Evolutionary conservation across 2,797 vertebrate species (phyloP).

Genomic region (Pampus argenteus): DNA sequence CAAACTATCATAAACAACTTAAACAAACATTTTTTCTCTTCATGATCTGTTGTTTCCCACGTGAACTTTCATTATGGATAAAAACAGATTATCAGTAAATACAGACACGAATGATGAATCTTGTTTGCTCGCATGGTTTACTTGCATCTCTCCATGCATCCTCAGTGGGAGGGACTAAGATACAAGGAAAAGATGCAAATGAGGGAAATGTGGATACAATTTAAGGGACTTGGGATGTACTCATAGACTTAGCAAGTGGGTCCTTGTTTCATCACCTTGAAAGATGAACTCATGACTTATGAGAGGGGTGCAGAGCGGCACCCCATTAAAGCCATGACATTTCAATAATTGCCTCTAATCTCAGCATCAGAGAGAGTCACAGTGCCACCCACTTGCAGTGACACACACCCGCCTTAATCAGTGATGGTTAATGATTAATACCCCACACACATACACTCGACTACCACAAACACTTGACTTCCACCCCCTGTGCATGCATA

Average conservation of each 20-base stretch:
- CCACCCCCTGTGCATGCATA: not conserved
- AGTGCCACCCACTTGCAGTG: slow-evolving; percentile 42
- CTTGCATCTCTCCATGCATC: too few relatives aligned
- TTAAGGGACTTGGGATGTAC: too few relatives aligned
- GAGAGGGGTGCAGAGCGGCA: slow-evolving; percentile 25
- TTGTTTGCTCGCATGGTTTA: too few relatives aligned
- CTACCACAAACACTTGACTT: slow-evolving; percentile 1
- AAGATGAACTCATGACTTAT: slow-evolving; percentile 62
- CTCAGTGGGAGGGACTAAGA: too few relatives aligned
- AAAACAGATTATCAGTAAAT: too few relatives aligned
- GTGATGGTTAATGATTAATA: slow-evolving; percentile 59
- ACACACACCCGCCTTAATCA: slow-evolving; percentile 34
- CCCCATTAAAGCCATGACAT: slow-evolving; percentile 77
- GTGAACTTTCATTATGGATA: too few relatives aligned
- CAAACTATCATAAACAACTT: too few relatives aligned
- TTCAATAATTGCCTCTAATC: slow-evolving; percentile 79
- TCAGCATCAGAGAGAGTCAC: slow-evolving; percentile 65
- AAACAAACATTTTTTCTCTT: too few relatives aligned
- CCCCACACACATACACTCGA: slow-evolving; percentile 24
- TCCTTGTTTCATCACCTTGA: slow-evolving; percentile 51
- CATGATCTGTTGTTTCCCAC: too few relatives aligned
- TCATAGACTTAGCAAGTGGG: not conserved
- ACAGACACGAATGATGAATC: too few relatives aligned
- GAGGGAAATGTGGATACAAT: too few relatives aligned
- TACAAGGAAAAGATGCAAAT: too few relatives aligned